phyloP scores from a whole-genome alignment of 2,888 invertebrate genomes.

The Lithophane socia region DNA sequence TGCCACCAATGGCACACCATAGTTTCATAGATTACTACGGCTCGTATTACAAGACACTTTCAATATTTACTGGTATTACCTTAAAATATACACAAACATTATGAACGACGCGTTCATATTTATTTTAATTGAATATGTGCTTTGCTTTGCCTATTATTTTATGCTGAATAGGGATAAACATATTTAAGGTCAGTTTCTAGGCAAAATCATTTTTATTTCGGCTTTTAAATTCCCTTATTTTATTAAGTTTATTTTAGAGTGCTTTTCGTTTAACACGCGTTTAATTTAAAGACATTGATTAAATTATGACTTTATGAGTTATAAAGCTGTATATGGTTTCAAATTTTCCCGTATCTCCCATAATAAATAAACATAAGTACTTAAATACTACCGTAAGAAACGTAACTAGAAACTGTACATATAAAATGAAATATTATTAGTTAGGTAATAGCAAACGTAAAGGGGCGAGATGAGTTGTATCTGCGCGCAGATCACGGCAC shows the following conservation, averaged over 20 bases:
- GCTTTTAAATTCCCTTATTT: neutral
- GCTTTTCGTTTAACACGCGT: neutral
- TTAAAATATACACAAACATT: constrained; percentile 48
- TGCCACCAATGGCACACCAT: constrained; percentile 32
- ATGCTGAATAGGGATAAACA: constrained; percentile 5
- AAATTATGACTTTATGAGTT: constrained; percentile 7
- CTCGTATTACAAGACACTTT: constrained; percentile 61
- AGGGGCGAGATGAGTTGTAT: constrained; percentile 71
- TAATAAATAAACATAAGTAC: constrained; percentile 8
- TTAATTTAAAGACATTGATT: neutral
- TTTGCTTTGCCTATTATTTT: constrained; percentile 25
- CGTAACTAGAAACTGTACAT: constrained; percentile 46
- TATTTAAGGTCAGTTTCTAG: constrained; percentile 5
- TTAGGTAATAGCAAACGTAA: constrained; percentile 66
- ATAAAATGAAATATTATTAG: constrained; percentile 63
- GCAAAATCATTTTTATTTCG: neutral
- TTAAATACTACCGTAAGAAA: constrained; percentile 30
- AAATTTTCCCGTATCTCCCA: neutral
- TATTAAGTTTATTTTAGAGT: neutral
- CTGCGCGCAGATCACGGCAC: constrained; percentile 65
- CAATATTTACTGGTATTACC: constrained; percentile 56
- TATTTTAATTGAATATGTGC: constrained; percentile 43
- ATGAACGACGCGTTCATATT: constrained; percentile 43
- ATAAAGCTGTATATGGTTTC: constrained; percentile 19
- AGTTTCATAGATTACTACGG: constrained; percentile 53